Evolutionary conservation across 2,113 vertebrate species (phyloP), one percentile per base, ranked within the genome.

Genomic region (Thinocorus orbignyianus): DNA sequence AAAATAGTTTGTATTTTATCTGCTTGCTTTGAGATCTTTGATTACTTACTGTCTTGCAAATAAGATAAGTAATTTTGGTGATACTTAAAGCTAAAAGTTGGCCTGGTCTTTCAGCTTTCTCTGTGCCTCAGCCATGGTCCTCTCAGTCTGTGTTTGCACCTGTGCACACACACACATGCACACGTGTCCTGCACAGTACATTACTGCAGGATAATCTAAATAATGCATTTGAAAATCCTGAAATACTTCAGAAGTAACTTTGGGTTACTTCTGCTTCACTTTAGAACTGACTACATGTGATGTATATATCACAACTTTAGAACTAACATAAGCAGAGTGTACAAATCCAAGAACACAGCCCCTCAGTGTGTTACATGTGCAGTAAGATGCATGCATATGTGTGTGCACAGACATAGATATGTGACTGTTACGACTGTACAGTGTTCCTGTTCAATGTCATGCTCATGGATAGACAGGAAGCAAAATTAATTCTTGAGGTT

Each of bases 41-140:
- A 52, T 91, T 61, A 33, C 17, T 74, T 51, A 60, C 28, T n/a
- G 2, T 55, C 30, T 78, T 81, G 48, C 26, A 69, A 57, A 61
- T 76, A 54, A 4, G 42, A 16, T 41, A 46, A 58, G 35, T 90
- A 73, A 57, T 39, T 58, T 13, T 17, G 19, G 51, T 86, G 39
- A 25, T 89, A 66, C 3, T 76, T 78, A 68, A 81, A 90, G 17
- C 17, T 90, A 30, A 55, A 91, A 71, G 9, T 42, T 71, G 42
- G 18, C 17, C 13, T 72, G 26, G 11, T 78, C 54, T 81, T 70
- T 48, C 35, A 68, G 23, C 23, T 68, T 71, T 69, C 26, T 54
- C 19, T 62, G 64, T n/a, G n/a, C 46, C 58, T 90, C 19, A 86
- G 25, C 44, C 17, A 46, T 1, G 0, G 0, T 69, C 42, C 35